Conservation (phyloP, 2,113 vertebrate genomes). For the Probosciger aterrimus region DNA sequence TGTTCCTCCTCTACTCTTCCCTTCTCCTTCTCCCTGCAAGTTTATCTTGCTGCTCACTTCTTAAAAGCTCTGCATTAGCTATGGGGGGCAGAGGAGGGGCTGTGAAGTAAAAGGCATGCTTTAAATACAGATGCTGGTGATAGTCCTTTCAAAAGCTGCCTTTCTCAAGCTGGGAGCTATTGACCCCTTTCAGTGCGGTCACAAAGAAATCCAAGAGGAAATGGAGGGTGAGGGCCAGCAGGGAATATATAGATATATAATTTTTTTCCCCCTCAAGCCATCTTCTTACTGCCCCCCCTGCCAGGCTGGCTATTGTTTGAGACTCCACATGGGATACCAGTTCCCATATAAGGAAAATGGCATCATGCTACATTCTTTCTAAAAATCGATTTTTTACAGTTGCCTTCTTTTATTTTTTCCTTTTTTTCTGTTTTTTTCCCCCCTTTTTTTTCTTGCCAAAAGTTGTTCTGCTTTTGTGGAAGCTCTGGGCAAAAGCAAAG, state of each 20-base stretch:
- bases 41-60: neutral
- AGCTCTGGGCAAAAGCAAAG: neutral
- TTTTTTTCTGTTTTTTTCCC: neutral
- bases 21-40: neutral
- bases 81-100: neutral
- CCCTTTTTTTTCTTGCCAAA: neutral
- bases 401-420: neutral
- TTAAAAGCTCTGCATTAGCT: conserved; percentile 4
- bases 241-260: neutral
- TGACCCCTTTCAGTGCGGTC: conserved; percentile 48
- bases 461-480: neutral
- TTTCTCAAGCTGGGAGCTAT: conserved; percentile 48
- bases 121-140: conserved; percentile 16
- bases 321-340: neutral
- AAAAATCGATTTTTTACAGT: conserved; percentile 37
- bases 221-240: conserved; percentile 6
- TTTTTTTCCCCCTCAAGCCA: neutral
- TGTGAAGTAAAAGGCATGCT: neutral
- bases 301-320: conserved; percentile 39
- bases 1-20: neutral
- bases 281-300: neutral
- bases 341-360: conserved; percentile 7
- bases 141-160: conserved; percentile 31
- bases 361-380: conserved; percentile 30
- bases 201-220: conserved; percentile 46